Conservation (phyloP, 2,797 vertebrate genomes). For the Gymnoscopelus braueri region DNA sequence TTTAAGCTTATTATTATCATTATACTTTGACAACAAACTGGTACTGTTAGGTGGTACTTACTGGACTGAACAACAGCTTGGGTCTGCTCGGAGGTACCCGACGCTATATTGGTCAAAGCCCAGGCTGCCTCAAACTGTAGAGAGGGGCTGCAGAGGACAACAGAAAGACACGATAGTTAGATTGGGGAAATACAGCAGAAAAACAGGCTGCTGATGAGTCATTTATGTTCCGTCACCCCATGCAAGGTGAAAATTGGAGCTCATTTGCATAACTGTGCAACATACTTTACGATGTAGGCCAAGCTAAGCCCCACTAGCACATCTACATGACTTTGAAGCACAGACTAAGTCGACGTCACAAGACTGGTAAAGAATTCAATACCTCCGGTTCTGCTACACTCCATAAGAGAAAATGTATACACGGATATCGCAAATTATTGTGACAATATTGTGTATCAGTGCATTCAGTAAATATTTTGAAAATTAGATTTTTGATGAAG, state of each 20-base stretch:
- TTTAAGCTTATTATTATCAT: too few relatives aligned
- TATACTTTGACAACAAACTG: too few relatives aligned
- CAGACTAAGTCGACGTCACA: slow-evolving; percentile 31
- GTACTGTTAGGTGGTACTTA: slow-evolving; percentile 77
- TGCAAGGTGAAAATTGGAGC: slow-evolving; percentile 54
- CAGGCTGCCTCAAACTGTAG: slow-evolving; percentile 99
- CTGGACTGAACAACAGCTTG: slow-evolving; percentile 98
- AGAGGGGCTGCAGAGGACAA: slow-evolving; percentile 85
- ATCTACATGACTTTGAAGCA: slow-evolving; percentile 48
- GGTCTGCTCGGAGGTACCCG: slow-evolving; percentile 98
- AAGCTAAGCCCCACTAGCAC: slow-evolving; percentile 16
- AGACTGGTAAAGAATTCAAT: neutral
- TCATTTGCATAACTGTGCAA: slow-evolving; percentile 56
- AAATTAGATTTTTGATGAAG: too few relatives aligned
- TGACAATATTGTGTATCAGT: too few relatives aligned
- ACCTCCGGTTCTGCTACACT: slow-evolving; percentile 16
- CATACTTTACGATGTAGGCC: slow-evolving; percentile 29
- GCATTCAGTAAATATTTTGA: too few relatives aligned
- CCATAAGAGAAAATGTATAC: too few relatives aligned
- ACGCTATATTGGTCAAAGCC: slow-evolving; percentile 99
- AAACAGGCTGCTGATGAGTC: slow-evolving; percentile 39
- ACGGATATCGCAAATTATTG: too few relatives aligned
- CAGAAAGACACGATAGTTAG: slow-evolving; percentile 9
- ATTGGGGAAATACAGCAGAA: slow-evolving; percentile 3
- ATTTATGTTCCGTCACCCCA: slow-evolving; percentile 33